phyloP scores from a whole-genome alignment of 1,140 invertebrate species.

The Mercenaria mercenaria region DNA sequence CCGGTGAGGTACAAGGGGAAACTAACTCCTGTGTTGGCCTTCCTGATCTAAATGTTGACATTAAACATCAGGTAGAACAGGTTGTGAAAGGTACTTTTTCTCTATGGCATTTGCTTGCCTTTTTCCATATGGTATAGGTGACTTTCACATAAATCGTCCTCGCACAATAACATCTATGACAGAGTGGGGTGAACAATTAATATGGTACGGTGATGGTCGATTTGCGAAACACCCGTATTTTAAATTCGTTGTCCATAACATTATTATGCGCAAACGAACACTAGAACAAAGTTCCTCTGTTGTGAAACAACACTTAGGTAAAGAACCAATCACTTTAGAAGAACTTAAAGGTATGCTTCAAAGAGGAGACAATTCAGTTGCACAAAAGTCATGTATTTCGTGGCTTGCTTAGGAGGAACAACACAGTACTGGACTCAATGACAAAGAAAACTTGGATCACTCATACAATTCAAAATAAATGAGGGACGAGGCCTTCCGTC shows the following conservation, averaged over 20 bases:
- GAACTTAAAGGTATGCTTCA: slow-evolving; percentile 53
- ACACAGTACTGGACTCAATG: slow-evolving; percentile 64
- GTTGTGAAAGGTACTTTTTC: slow-evolving; percentile 65
- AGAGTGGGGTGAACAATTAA: slow-evolving; percentile 66
- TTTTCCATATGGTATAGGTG: slow-evolving; percentile 59
- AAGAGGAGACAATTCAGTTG: slow-evolving; percentile 56
- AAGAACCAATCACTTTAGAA: slow-evolving; percentile 36
- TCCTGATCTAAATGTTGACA: slow-evolving; percentile 50
- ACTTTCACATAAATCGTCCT: slow-evolving; percentile 66
- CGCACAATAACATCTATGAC: slow-evolving; percentile 52
- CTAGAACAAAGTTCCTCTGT: slow-evolving; percentile 44
- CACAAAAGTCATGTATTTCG: slow-evolving; percentile 63
- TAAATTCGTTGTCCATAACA: slow-evolving; percentile 71
- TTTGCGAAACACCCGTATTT: slow-evolving; percentile 69
- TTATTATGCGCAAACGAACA: slow-evolving; percentile 53
- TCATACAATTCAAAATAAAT: slow-evolving; percentile 67
- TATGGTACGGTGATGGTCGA: slow-evolving; percentile 66
- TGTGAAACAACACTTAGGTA: slow-evolving; percentile 64
- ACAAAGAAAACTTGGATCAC: slow-evolving; percentile 58
- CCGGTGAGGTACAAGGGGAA: slow-evolving; percentile 6
- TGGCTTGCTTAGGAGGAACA: slow-evolving; percentile 38
- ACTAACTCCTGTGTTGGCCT: slow-evolving; percentile 47
- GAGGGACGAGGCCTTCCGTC: slow-evolving; percentile 48
- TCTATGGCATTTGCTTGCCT: slow-evolving; percentile 65
- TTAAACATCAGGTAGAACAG: slow-evolving; percentile 47